A percentile compares a stretch with the other conserved stretches of the same genome.
Conservation (phyloP, 2,888 invertebrate genomes). For the Ecliptopera silaceata region DNA sequence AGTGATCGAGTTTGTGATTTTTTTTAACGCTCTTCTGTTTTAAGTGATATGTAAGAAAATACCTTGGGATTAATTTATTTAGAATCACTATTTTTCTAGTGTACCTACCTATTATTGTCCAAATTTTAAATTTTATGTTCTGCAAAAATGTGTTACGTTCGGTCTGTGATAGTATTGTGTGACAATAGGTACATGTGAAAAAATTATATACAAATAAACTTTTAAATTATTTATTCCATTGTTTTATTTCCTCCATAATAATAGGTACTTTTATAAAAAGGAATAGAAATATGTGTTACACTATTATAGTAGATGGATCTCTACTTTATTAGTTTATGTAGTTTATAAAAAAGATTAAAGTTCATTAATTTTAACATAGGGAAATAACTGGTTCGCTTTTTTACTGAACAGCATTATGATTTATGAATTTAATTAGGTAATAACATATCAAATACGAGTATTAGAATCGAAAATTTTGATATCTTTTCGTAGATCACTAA, state of each 20-base stretch:
- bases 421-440: no score
- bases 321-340: no score
- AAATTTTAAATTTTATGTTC: slow-evolving; percentile 1
- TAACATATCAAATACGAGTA: no score
- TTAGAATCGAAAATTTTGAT: no score
- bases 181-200: slow-evolving; percentile 9
- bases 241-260: slow-evolving; percentile 10
- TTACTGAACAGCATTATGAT: no score
- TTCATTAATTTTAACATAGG: no score
- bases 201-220: slow-evolving; percentile 15
- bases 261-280: no score
- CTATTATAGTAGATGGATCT: no score
- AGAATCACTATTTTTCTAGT: neutral
- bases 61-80: neutral
- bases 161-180: slow-evolving; percentile 30
- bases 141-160: neutral
- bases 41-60: neutral
- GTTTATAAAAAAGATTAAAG: no score
- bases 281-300: no score
- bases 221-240: slow-evolving; percentile 11
- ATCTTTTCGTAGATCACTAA: no score
- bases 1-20: slow-evolving; percentile 3
- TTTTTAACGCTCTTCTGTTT: neutral
- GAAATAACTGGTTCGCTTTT: no score
- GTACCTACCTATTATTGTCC: neutral